Evolutionary conservation across 1,140 invertebrate genomes (phyloP), one percentile per base, ranked within the genome.

Genomic region (Pseudomyrmex pallidus): DNA sequence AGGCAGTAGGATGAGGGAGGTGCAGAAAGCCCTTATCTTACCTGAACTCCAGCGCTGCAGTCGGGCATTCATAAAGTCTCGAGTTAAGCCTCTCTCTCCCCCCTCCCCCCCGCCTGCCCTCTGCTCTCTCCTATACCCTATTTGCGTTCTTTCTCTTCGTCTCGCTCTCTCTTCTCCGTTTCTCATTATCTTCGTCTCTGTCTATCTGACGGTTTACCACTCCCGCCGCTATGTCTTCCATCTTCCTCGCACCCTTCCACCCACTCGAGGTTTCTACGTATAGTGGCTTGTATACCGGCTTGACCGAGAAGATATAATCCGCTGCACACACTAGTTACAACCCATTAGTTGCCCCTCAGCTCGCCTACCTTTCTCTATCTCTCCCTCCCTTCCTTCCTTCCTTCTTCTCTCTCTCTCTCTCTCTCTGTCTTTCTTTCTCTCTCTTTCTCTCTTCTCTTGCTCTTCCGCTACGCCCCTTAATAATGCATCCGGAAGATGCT

Each of bases 31-130:
- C 68, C 88, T 91, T 90, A 91, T 91, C 90, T 90, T 82, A 87
- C 88, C 85, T 90, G 88, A 90, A 89, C 89, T 90, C 85, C 74
- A 83, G 62, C 70, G 82, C 76, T 82, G 77, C 83, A 78, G 56
- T 68, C 62, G 67, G 54, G 85, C 84, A 91, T 91, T 91, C 86
- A 90, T 91, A 90, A 90, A 90, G 85, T 90, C 87, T 83, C 76
- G 74, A 70, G 84, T 91, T 91, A 91, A 91, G 85, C 87, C 85
- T 89, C 85, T 84, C 86, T 73, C 63, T 76, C 35, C 7, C 25
- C 2, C 86, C 68, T n/a, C n/a, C n/a, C n/a, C 61, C 76, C 61
- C 44, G 15, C 46, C 25, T 57, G 68, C 20, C 25, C 57, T 48
- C 73, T 56, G 20, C 52, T 61, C 48, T 44, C 20, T 52, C 63